Percentiles rank a stretch among this genome's conserved stretches.
Evolutionary conservation across 2,113 vertebrate species (phyloP).

Genomic region (Merops nubicus): DNA sequence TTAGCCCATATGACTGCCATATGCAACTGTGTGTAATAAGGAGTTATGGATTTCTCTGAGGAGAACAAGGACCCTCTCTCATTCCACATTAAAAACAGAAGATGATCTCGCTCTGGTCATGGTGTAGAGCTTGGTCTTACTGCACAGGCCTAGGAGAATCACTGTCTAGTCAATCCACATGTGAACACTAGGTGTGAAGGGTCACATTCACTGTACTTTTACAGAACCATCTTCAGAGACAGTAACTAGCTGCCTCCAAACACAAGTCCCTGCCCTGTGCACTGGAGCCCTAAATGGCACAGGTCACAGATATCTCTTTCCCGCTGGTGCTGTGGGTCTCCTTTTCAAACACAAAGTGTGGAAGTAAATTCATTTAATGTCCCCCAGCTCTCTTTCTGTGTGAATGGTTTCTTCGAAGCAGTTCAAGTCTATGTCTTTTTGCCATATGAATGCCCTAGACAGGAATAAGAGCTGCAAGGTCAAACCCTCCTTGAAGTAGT

Average conservation of each 20-base stretch:
- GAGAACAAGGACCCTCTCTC: not conserved
- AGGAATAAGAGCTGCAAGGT: not conserved
- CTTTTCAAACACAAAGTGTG: not conserved
- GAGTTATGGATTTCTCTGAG: not conserved
- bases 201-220: not conserved
- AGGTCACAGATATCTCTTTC: not conserved
- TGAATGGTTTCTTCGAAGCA: not conserved
- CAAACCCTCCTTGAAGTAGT: not conserved
- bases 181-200: not conserved
- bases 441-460: no score
- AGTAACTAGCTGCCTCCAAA: not conserved
- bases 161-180: not conserved
- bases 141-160: not conserved
- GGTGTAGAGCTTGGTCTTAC: not conserved
- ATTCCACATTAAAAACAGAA: not conserved
- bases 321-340: not conserved
- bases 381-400: not conserved
- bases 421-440: not conserved
- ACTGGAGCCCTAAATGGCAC: not conserved
- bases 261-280: not conserved
- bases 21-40: not conserved
- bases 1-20: not conserved
- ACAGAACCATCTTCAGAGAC: not conserved
- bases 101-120: not conserved
- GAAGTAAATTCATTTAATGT: not conserved